phyloP scores from a whole-genome alignment of 2,797 vertebrate species.

The Sebastolobus altivelis region DNA sequence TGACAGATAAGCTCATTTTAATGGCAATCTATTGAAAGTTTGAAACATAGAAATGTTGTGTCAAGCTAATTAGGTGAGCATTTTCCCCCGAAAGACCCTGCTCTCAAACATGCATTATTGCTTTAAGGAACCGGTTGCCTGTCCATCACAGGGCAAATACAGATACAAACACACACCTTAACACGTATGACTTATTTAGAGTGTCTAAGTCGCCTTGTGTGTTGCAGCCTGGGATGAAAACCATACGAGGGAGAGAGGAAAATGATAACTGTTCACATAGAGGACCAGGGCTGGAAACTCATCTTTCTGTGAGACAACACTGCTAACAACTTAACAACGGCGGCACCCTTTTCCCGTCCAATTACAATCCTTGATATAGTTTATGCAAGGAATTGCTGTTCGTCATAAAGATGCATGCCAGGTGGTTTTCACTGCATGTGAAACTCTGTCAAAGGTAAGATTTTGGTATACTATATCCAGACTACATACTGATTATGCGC shows the following conservation, averaged over 20 bases:
- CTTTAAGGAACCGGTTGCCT: neutral
- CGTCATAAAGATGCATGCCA: neutral
- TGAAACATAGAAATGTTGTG: neutral
- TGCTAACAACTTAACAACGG: neutral
- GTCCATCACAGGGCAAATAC: neutral
- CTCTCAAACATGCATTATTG: neutral
- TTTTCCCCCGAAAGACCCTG: neutral
- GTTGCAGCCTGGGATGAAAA: neutral
- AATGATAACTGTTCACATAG: neutral
- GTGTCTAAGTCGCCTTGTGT: neutral
- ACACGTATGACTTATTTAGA: neutral
- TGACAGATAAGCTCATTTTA: neutral
- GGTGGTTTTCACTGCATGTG: neutral
- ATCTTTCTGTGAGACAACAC: neutral
- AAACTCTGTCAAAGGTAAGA: neutral
- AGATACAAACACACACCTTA: neutral
- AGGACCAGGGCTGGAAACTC: neutral
- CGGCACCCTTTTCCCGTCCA: neutral
- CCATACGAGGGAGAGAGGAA: neutral
- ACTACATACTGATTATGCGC: neutral
- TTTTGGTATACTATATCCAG: neutral
- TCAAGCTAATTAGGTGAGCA: neutral
- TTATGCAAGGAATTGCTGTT: neutral
- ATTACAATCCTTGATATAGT: neutral
- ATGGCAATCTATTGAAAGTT: neutral